Conservation (phyloP, 2,113 vertebrate genomes). For the Dipodomys merriami region DNA sequence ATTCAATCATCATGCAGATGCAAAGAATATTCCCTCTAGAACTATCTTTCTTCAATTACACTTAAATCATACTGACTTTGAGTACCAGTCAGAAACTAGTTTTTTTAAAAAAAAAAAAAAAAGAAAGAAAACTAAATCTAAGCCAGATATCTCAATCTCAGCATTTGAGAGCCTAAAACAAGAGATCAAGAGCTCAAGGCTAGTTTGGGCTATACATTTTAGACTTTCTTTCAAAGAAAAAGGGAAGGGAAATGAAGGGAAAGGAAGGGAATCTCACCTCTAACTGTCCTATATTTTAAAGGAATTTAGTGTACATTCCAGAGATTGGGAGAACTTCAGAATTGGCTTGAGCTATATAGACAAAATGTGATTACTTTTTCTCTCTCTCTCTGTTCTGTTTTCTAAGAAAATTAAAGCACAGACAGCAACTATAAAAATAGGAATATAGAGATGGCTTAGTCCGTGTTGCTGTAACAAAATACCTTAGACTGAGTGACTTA, state of each 20-base stretch:
- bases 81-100: not conserved
- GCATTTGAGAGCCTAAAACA: not conserved
- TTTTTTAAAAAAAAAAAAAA: not conserved
- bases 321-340: not conserved
- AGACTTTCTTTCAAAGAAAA: no score
- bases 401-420: constrained; percentile 24
- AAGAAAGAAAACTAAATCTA: constrained; percentile 3
- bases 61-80: constrained; percentile 9
- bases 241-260: not conserved
- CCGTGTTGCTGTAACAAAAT: not conserved
- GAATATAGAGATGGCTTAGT: not conserved
- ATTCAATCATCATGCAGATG: not conserved
- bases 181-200: not conserved
- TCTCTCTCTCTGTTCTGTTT: not conserved
- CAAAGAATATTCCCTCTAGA: not conserved
- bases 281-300: not conserved
- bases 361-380: constrained; percentile 16
- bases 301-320: not conserved
- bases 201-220: not conserved
- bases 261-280: not conserved
- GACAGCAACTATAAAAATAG: not conserved
- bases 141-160: not conserved
- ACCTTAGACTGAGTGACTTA: not conserved
- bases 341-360: not conserved
- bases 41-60: not conserved